Evolutionary conservation across 2,797 vertebrate genomes (phyloP), one percentile per base, ranked within the genome.

Genomic region (Hippoglossus hippoglossus): DNA sequence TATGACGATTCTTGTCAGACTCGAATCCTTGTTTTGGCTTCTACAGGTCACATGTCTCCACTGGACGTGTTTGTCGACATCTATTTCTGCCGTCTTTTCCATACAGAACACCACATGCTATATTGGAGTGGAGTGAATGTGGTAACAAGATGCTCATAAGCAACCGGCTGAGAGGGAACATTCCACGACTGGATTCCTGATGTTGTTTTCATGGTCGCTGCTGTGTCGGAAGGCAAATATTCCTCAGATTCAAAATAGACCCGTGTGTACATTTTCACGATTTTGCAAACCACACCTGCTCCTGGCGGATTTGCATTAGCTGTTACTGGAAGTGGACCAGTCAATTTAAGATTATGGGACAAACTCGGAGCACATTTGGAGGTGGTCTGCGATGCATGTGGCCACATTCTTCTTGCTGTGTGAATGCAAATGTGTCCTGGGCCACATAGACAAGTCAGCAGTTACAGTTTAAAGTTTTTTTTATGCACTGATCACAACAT

Each of bases 121-220:
- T 89, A 84, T 84, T 46, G 3, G 76, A 84, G 86, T 60, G 0
- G 41, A 76, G 80, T 70, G 86, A 87, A 86, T 91, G 91, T 87
- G 90, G 90, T 90, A 91, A 92, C 87, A 85, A 90, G 92, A 92
- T 83, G 91, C 81, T 82, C 73, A 24, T 77, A 82, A 81, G 76
- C 72, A 64, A 81, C 84, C 47, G 80, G 82, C 76, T 55, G 77
- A 68, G 63, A 76, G 76, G 77, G 84, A 91, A 88, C 89, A 91
- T 93, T 91, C 89, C 91, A 73, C 81, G 25, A 57, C 83, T 72
- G 87, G 79, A 73, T 87, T 93, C 79, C 84, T 86, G 78, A 86
- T 92, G 91, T 92, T 92, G 85, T 87, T 88, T 89, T 88, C 84
- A 79, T 47, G 72, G 77, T 55, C 5, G 5, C 74, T 18, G 49